Evolutionary conservation across 1,140 invertebrate species (phyloP).

Genomic region (Neodiprion virginianus): DNA sequence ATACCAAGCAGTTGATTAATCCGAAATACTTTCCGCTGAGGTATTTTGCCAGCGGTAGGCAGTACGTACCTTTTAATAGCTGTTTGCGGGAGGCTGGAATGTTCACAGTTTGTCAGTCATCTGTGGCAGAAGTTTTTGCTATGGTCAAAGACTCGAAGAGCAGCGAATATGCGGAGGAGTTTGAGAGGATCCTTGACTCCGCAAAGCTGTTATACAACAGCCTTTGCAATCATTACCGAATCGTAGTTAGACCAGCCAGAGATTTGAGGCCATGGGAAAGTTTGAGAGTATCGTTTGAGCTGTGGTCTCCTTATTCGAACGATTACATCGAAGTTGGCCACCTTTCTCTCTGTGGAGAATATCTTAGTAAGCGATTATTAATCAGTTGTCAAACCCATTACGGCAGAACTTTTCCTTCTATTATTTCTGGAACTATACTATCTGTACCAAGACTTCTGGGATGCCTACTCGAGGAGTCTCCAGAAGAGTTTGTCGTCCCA

Average conservation of each 20-base stretch:
- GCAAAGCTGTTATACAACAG: slow-evolving; percentile 64
- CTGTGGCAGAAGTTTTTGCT: slow-evolving; percentile 66
- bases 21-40: slow-evolving; percentile 65
- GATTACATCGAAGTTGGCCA: slow-evolving; percentile 71
- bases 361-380: slow-evolving; percentile 72
- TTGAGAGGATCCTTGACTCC: slow-evolving; percentile 58
- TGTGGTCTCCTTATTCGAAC: slow-evolving; percentile 68
- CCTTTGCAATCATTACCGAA: slow-evolving; percentile 68
- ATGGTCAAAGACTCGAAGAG: slow-evolving; percentile 52
- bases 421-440: slow-evolving; percentile 69
- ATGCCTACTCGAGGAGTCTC: slow-evolving; percentile 70
- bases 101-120: slow-evolving; percentile 69
- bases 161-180: slow-evolving; percentile 54
- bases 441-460: slow-evolving; percentile 70
- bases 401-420: slow-evolving; percentile 62
- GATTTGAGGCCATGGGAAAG: slow-evolving; percentile 67
- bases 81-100: slow-evolving; percentile 56
- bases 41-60: slow-evolving; percentile 68
- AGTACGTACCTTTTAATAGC: slow-evolving; percentile 63
- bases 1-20: slow-evolving; percentile 67
- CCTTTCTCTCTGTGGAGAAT: slow-evolving; percentile 69
- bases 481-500: slow-evolving; percentile 43
- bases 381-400: slow-evolving; percentile 65
- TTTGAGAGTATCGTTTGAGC: slow-evolving; percentile 68
- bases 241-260: slow-evolving; percentile 63